phyloP scores from a whole-genome alignment of 2,888 invertebrate species.

The Rugalucina vietnamica region DNA sequence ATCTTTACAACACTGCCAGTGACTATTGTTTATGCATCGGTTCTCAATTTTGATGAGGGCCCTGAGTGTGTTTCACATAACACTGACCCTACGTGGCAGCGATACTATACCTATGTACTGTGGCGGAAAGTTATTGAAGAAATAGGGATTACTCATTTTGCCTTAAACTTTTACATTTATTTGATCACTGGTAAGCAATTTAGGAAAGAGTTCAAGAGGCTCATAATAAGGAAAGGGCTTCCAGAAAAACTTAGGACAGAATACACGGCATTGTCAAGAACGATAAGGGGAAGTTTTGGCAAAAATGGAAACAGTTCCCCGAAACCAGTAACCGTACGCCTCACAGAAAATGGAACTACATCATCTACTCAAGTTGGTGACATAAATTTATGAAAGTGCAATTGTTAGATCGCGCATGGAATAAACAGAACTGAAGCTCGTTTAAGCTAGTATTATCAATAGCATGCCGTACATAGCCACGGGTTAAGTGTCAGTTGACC shows the following conservation, averaged over 20 bases:
- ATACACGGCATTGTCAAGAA: slow-evolving; percentile 70
- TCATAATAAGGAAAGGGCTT: slow-evolving; percentile 65
- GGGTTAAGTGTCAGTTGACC: too few relatives aligned
- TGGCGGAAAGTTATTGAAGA: slow-evolving; percentile 76
- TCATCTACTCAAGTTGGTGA: neutral
- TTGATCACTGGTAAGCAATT: slow-evolving; percentile 82
- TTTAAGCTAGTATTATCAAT: too few relatives aligned
- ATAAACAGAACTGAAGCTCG: too few relatives aligned
- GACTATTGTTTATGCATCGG: slow-evolving; percentile 77
- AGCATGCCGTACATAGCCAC: too few relatives aligned
- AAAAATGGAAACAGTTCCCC: slow-evolving; percentile 25
- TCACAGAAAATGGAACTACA: slow-evolving; percentile 52
- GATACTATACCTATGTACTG: slow-evolving; percentile 73
- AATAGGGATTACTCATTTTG: slow-evolving; percentile 82
- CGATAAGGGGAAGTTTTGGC: slow-evolving; percentile 57
- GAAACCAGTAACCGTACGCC: slow-evolving; percentile 49
- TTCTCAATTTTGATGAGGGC: slow-evolving; percentile 72
- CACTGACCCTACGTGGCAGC: slow-evolving; percentile 73
- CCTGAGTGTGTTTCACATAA: slow-evolving; percentile 46
- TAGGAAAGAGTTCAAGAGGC: slow-evolving; percentile 76
- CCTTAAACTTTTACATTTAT: slow-evolving; percentile 83
- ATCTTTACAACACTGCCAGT: slow-evolving; percentile 82
- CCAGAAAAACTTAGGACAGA: slow-evolving; percentile 67
- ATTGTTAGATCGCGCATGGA: too few relatives aligned
- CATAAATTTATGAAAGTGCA: neutral